Evolutionary conservation across 2,113 vertebrate genomes (phyloP).

Genomic region (Typhlomys cinereus): DNA sequence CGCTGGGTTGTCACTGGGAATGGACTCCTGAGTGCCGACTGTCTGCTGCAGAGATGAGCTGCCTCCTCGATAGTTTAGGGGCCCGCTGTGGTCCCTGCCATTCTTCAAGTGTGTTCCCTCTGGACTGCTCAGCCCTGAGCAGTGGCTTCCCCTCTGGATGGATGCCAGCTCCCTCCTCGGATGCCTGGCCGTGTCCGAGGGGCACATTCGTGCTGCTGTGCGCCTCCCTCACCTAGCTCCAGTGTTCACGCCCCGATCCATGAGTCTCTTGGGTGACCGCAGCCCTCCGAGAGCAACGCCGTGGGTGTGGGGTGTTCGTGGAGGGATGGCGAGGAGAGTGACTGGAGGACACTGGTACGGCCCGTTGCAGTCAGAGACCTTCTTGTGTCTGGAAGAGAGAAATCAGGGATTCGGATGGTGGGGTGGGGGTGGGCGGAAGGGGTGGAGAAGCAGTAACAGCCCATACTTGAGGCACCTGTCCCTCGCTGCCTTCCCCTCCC

Average conservation of each 20-base stretch:
- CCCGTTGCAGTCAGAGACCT: no score
- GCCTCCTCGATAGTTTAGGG: neutral
- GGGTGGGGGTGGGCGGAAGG: neutral
- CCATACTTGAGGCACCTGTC: neutral
- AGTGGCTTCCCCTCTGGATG: neutral
- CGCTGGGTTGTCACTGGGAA: neutral
- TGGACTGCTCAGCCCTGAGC: neutral
- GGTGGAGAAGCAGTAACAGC: slow-evolving; percentile 5
- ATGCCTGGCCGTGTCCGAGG: no score
- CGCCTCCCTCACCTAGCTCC: neutral
- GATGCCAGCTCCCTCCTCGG: neutral
- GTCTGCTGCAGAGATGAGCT: neutral
- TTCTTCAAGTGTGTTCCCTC: neutral
- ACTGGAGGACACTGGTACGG: no score
- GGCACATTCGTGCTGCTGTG: neutral
- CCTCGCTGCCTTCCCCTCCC: neutral
- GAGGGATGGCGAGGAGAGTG: no score
- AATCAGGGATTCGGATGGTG: slow-evolving; percentile 27
- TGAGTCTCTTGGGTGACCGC: no score
- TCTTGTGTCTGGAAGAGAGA: slow-evolving; percentile 17
- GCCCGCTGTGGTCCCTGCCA: neutral
- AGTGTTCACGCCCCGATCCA: neutral
- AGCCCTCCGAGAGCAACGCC: neutral
- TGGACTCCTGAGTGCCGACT: neutral
- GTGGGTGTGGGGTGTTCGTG: no score